Percentiles rank a stretch among this genome's conserved stretches.
Conservation (phyloP, 2,113 vertebrate species). For the Cathartes aura region DNA sequence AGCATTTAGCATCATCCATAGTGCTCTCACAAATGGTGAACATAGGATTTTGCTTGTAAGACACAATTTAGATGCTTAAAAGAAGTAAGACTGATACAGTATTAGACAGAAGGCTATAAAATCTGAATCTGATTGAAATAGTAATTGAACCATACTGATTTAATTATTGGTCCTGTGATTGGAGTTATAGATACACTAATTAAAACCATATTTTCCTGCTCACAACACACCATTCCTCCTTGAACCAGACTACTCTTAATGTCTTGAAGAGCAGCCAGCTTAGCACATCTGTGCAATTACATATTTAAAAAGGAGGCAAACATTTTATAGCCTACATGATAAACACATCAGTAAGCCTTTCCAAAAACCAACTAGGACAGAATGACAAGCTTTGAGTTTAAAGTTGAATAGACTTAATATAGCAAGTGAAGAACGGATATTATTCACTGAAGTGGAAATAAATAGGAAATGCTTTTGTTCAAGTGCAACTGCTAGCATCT, state of each 20-base stretch:
- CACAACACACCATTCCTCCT: not conserved
- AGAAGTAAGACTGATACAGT: not conserved
- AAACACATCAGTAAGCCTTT: not conserved
- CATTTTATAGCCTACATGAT: not conserved
- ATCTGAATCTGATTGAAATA: not conserved
- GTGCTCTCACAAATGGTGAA: not conserved
- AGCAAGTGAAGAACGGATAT: not conserved
- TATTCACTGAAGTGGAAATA: not conserved
- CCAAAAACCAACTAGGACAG: not conserved
- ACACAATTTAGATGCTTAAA: not conserved
- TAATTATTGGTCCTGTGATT: not conserved
- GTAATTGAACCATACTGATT: not conserved
- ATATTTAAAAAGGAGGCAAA: not conserved
- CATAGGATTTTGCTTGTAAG: not conserved
- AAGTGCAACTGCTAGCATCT: not conserved
- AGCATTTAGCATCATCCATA: not conserved
- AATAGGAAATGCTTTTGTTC: not conserved
- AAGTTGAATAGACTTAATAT: not conserved
- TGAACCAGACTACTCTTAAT: not conserved
- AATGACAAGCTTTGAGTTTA: not conserved
- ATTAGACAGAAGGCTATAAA: not conserved
- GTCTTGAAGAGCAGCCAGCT: not conserved
- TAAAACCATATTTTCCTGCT: not conserved
- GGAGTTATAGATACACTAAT: not conserved
- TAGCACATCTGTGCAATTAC: not conserved